phyloP scores from a whole-genome alignment of 2,888 invertebrate species.

The Amphipyra berbera region DNA sequence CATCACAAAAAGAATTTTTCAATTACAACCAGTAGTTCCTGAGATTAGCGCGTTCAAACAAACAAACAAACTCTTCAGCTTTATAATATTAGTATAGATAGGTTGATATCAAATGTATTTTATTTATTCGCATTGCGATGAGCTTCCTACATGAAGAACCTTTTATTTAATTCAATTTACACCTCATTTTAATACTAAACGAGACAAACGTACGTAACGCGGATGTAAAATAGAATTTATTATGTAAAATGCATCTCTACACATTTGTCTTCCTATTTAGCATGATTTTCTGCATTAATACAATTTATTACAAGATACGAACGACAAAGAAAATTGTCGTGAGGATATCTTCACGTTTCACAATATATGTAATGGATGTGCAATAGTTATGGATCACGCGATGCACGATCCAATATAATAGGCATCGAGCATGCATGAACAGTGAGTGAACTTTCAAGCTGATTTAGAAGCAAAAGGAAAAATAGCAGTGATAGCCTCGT shows the following conservation, averaged over 20 bases:
- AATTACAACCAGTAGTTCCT: no score
- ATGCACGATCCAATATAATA: no score
- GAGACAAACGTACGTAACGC: conserved; percentile 6
- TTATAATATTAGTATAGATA: conserved; percentile 12
- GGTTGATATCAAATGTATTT: no score
- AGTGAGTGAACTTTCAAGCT: neutral
- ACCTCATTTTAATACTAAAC: conserved; percentile 34
- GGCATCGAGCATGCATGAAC: neutral
- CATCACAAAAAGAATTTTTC: no score
- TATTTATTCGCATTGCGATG: no score
- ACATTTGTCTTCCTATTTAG: conserved; percentile 32
- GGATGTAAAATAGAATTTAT: conserved; percentile 28
- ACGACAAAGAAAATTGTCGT: conserved; percentile 25
- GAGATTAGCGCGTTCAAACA: no score
- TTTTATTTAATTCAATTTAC: conserved; percentile 31
- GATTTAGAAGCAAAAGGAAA: no score
- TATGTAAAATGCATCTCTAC: conserved; percentile 29
- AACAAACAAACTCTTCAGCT: no score
- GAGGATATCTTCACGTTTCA: conserved; percentile 20
- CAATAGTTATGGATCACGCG: neutral
- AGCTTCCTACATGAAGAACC: neutral
- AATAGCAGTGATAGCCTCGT: no score
- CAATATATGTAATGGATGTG: conserved; percentile 17
- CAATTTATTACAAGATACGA: conserved; percentile 7
- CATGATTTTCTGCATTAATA: conserved; percentile 41